Conservation (phyloP, 2,888 invertebrate species). For the Nemurella pictetii region DNA sequence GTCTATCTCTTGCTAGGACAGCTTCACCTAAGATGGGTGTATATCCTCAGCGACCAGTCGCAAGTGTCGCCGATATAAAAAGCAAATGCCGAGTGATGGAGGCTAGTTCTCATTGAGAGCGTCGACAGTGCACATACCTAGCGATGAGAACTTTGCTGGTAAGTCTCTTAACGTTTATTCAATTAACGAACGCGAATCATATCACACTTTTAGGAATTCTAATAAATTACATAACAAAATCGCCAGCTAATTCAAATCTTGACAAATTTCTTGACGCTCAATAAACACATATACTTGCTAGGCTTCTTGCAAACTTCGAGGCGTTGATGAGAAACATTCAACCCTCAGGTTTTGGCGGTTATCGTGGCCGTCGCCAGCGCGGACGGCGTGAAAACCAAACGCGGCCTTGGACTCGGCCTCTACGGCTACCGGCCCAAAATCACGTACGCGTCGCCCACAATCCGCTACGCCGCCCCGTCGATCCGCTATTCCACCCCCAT, state of each 20-base stretch:
- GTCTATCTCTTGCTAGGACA: background rate
- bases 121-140: background rate
- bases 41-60: background rate
- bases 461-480: background rate
- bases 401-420: background rate
- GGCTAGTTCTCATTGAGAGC: constrained; percentile 1
- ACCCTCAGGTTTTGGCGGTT: constrained; percentile 10
- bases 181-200: background rate
- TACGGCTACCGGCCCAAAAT: background rate
- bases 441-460: background rate
- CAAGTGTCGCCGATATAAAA: background rate
- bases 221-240: background rate
- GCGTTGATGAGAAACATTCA: background rate
- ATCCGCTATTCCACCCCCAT: background rate
- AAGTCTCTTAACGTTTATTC: background rate
- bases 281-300: background rate
- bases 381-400: background rate
- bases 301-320: background rate
- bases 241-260: no score
- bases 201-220: background rate
- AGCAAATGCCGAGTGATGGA: background rate
- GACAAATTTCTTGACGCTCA: no score
- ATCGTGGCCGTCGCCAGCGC: constrained; percentile 3
- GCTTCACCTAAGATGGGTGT: background rate
- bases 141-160: constrained; percentile 8